These are phyloP conservation scores for Cepphus grylle DNA, from an alignment of 2,113 vertebrate species.

Conservation along the genomic window DNA sequence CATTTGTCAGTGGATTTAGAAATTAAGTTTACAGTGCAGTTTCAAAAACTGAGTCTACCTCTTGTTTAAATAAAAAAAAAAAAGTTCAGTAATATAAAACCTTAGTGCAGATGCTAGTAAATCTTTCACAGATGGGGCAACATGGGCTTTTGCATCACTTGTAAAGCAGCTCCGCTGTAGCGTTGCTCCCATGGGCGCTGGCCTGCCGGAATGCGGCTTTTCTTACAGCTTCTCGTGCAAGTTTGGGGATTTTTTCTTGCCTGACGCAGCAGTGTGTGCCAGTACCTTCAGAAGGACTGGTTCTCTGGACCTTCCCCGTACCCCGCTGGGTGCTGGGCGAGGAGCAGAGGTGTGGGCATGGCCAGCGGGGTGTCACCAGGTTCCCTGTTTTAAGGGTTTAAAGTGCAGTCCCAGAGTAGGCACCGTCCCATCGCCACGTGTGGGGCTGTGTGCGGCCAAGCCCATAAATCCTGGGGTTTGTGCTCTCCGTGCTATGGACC, in stretches of 20 bases:
- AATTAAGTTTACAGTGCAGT: background rate
- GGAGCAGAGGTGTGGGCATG: background rate
- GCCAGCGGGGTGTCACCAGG: rapidly evolving
- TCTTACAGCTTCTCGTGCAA: background rate
- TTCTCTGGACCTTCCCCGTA: rapidly evolving
- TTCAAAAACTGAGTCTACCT: background rate
- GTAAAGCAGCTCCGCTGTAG: background rate
- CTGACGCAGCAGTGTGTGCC: background rate
- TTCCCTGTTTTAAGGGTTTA: background rate
- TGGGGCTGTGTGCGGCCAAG: background rate
- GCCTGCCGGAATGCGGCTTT: background rate
- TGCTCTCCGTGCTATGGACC: background rate
- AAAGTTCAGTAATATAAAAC: background rate
- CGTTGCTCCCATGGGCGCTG: background rate
- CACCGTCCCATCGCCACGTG: rapidly evolving
- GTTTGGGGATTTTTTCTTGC: rapidly evolving
- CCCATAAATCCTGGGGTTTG: background rate
- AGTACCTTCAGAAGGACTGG: rapidly evolving
- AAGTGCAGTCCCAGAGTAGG: rapidly evolving
- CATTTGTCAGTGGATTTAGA: background rate
- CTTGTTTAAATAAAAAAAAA: background rate
- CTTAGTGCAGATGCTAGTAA: background rate
- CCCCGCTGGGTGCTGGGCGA: background rate
- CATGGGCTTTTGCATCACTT: background rate
- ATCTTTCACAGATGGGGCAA: conserved; percentile 5